Conservation (phyloP, 2,888 invertebrate genomes). For the Tillus elongatus region DNA sequence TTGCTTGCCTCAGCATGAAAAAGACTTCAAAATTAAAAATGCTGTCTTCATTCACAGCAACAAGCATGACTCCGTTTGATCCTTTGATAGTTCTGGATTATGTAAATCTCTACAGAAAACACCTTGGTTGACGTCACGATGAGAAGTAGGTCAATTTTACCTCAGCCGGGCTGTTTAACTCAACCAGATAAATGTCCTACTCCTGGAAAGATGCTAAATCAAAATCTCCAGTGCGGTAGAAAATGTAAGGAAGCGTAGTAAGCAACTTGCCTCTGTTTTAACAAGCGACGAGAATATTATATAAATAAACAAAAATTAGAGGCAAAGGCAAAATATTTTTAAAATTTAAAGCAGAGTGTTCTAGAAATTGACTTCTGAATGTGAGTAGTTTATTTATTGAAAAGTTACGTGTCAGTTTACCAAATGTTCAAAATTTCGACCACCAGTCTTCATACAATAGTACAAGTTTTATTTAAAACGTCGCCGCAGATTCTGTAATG, state of each 20-base stretch:
- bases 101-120: not conserved
- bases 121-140: not conserved
- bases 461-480: too few species aligned
- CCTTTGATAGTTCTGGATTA: conserved; percentile 9
- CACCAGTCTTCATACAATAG: too few species aligned
- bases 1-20: conserved; percentile 12
- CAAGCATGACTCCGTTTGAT: conserved; percentile 12
- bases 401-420: too few species aligned
- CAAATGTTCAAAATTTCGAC: too few species aligned
- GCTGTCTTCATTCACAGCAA: conserved; percentile 14
- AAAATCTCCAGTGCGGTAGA: conserved; percentile 3
- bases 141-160: not conserved
- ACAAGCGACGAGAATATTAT: not conserved
- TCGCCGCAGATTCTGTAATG: too few species aligned
- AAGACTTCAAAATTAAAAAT: too few species aligned
- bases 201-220: conserved; percentile 5
- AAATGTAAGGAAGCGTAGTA: not conserved
- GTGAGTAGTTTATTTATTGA: too few species aligned
- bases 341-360: too few species aligned
- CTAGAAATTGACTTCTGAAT: too few species aligned
- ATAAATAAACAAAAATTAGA: not conserved
- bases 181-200: not conserved
- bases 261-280: conserved; percentile 3
- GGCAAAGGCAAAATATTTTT: not conserved
- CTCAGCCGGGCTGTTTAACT: not conserved